Evolutionary conservation across 2,888 invertebrate species (phyloP), one percentile per base, ranked within the genome.

Genomic region (Mycalesis mineus): DNA sequence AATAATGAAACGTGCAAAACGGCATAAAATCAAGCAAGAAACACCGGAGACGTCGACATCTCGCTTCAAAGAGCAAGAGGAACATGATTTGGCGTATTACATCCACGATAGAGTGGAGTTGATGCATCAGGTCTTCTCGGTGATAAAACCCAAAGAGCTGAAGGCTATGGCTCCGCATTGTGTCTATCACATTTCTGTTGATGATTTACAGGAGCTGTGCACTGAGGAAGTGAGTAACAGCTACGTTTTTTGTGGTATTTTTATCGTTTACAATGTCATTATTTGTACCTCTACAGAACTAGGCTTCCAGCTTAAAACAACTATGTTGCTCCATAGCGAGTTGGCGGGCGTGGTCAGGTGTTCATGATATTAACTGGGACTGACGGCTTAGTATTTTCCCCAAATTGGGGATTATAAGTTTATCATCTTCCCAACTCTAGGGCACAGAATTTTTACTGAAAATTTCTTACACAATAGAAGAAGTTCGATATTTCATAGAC

Each of bases 41-140:
- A 40, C 55, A 37, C 65, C 68, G 1, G 68, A 66, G 57, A 57
- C 70, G 6, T 70, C 72, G 0, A 68, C 77, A 1, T 75, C 80
- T 0, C 51, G 68, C 9, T 55, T 56, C 1, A 61, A 61, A 4
- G 68, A 67, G 1, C 65, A 66, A 1, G 85, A 89, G 29, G 90
- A 90, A 4, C 86, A 91, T 44, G 91, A 92, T 64, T 79, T 92
- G 58, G 85, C 91, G 0, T 87, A 91, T 67, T 92, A 91, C 62
- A 86, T 92, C 0, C 91, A 91, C 61, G 93, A 92, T 64, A 75
- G 92, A 14, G 87, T 92, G 0, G 92, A 92, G 63, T 66, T 92
- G 14, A 90, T 92, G 72, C 91, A 91, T 29, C 92, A 92, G 75
- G 87, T 92, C 1, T 92, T 93, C 76, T 87, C 90, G 0, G 80